A percentile compares a stretch with the other conserved stretches of the same genome.
phyloP scores from a whole-genome alignment of 2,888 invertebrate genomes.

The Pecten maximus region DNA sequence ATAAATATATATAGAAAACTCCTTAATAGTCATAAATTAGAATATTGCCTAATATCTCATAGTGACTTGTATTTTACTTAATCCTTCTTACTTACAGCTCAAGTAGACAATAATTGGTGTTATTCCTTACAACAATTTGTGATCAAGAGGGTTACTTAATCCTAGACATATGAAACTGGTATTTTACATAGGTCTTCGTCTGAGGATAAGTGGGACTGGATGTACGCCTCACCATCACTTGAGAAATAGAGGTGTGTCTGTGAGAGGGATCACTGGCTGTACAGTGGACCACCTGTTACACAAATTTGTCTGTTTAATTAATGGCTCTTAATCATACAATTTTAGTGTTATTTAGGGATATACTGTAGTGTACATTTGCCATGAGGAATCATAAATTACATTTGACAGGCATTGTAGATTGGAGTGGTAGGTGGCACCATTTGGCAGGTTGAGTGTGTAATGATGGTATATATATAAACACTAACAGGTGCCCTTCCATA shows the following conservation, averaged over 20 bases:
- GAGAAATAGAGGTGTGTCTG: neutral
- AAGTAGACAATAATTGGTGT: too few species aligned
- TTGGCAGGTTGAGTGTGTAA: neutral
- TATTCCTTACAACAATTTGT: too few species aligned
- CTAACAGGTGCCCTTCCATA: neutral
- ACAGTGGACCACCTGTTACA: neutral
- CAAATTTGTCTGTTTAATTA: slow-evolving; percentile 12
- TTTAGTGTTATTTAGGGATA: neutral
- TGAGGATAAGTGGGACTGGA: neutral
- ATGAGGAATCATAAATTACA: neutral
- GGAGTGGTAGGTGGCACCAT: neutral
- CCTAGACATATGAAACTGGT: too few species aligned
- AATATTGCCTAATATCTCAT: too few species aligned
- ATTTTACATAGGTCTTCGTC: too few species aligned
- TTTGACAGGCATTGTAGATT: neutral
- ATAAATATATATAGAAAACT: too few species aligned
- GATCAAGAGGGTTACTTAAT: too few species aligned
- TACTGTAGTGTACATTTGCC: neutral
- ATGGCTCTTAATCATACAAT: neutral
- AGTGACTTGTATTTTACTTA: too few species aligned
- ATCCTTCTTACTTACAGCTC: too few species aligned
- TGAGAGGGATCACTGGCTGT: neutral
- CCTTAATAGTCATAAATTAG: too few species aligned
- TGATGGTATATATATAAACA: neutral
- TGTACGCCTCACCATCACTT: neutral